phyloP scores from a whole-genome alignment of 2,113 vertebrate species.

The Zootoca vivipara region DNA sequence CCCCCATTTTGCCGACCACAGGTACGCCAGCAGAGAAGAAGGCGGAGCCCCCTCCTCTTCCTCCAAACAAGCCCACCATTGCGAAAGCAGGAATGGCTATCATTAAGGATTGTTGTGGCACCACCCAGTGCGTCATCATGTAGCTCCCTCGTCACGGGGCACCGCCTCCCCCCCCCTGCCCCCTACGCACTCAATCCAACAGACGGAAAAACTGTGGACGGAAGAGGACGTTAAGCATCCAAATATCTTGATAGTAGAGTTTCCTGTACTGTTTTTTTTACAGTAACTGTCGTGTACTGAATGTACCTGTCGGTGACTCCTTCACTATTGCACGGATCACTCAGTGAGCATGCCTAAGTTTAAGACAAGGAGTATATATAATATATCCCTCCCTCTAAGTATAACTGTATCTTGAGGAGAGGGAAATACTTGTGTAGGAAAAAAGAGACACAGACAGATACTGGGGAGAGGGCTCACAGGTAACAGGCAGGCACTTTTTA shows the following conservation, averaged over 20 bases:
- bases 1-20: conserved; percentile 63
- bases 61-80: conserved; percentile 89
- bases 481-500: not conserved
- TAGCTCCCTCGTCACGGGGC: conserved; percentile 70
- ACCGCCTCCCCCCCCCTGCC: not conserved
- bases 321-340: conserved; percentile 82
- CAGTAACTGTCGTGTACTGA: conserved; percentile 53
- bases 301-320: conserved; percentile 70
- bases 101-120: conserved; percentile 97
- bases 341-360: conserved; percentile 78
- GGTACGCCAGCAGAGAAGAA: conserved; percentile 88
- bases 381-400: conserved; percentile 69
- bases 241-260: conserved; percentile 54
- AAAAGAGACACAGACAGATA: conserved; percentile 38
- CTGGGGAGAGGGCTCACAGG: not conserved
- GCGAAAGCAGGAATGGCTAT: conserved; percentile 90
- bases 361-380: conserved; percentile 55
- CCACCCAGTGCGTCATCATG: conserved; percentile 93
- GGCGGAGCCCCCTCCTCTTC: conserved; percentile 72
- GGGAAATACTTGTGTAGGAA: conserved; percentile 55
- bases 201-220: conserved; percentile 27
- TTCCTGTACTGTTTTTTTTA: conserved; percentile 37
- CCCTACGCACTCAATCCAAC: not conserved
- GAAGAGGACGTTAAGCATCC: conserved; percentile 61
- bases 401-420: conserved; percentile 73